A percentile compares a stretch with the other conserved stretches of the same genome.
These are phyloP conservation scores for Mergus octosetaceus DNA, from an alignment of 2,797 vertebrate genomes.

Conservation along the genomic window DNA sequence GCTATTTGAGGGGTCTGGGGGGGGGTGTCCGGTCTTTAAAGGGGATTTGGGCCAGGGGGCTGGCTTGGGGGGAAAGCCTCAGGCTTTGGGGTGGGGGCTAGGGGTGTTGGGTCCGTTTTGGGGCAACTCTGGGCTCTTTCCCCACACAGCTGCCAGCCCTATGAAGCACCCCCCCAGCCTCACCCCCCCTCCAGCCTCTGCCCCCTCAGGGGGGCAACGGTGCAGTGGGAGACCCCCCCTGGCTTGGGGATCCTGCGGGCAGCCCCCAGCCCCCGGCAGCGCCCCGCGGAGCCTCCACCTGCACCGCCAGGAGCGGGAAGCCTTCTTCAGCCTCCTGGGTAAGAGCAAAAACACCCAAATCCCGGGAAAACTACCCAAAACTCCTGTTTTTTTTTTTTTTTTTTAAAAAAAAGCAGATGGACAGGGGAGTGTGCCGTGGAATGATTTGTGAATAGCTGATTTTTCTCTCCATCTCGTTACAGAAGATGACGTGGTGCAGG, in stretches of 20 bases:
- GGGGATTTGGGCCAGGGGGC: no score
- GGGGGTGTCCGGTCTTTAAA: no score
- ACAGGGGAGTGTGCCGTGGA: no score
- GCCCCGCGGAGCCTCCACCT: not conserved
- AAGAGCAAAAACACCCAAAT: not conserved
- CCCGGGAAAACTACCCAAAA: not conserved
- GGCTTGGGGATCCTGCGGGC: not conserved
- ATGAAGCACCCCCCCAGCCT: not conserved
- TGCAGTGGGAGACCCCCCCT: not conserved
- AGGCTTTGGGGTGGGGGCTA: no score
- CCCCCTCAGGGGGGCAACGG: not conserved
- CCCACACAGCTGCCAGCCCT: no score
- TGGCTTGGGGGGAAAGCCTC: no score
- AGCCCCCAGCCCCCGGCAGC: not conserved
- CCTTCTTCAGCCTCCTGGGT: conserved; percentile 72
- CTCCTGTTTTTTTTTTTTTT: no score
- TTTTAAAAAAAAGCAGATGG: no score
- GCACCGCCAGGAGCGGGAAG: conserved; percentile 23
- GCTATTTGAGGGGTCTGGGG: no score
- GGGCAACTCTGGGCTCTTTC: no score
- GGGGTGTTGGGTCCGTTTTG: no score
- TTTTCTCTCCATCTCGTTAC: not conserved
- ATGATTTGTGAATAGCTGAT: fast-evolving
- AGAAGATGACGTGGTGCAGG: conserved; percentile 41
- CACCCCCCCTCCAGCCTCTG: no score